These are phyloP conservation scores for Solea solea DNA, from an alignment of 2,113 vertebrate genomes.

Conservation along the genomic window DNA sequence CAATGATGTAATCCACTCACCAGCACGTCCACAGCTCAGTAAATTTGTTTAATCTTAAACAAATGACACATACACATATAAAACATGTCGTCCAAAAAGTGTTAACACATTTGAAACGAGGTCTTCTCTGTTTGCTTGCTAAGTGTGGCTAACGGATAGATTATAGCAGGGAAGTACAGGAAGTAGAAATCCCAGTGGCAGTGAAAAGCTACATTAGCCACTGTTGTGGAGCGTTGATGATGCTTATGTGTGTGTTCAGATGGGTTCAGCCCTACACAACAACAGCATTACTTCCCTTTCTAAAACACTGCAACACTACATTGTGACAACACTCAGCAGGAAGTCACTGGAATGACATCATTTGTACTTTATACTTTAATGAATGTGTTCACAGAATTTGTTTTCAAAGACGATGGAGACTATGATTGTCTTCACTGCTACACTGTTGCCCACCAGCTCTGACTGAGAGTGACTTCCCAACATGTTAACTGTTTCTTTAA, in stretches of 20 bases:
- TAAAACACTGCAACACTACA: background rate
- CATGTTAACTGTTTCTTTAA: constrained; percentile 17
- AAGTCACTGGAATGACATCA: too few species aligned
- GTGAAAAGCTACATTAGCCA: too few species aligned
- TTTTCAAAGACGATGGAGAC: too few species aligned
- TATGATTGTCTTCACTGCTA: background rate
- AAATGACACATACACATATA: too few species aligned
- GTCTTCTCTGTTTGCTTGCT: background rate
- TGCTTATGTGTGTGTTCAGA: too few species aligned
- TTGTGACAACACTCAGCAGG: background rate
- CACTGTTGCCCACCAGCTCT: background rate
- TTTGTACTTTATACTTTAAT: too few species aligned
- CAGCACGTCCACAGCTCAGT: background rate
- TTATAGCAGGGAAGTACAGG: too few species aligned
- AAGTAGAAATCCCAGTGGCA: too few species aligned
- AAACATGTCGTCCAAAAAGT: background rate
- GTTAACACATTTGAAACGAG: background rate
- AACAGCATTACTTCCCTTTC: too few species aligned
- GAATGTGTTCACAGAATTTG: too few species aligned
- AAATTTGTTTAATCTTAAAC: background rate
- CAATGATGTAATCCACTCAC: background rate
- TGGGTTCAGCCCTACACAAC: too few species aligned
- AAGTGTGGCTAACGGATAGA: background rate
- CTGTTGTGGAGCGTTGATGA: too few species aligned
- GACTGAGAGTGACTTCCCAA: background rate